phyloP scores from a whole-genome alignment of 2,888 invertebrate species.

The Fissipunctia ypsillon region DNA sequence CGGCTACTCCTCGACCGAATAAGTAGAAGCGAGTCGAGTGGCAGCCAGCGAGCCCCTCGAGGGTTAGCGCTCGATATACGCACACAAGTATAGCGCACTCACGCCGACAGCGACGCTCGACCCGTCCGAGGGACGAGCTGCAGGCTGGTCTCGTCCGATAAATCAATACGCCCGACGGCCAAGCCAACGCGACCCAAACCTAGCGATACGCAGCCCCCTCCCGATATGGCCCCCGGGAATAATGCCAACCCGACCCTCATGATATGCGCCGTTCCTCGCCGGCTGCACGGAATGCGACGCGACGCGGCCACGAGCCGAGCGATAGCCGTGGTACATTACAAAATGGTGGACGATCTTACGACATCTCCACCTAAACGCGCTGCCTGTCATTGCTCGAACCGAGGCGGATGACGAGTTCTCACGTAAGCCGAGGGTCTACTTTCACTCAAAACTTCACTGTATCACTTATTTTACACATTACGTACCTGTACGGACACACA shows the following conservation, averaged over 20 bases:
- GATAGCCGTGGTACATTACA: slow-evolving; percentile 90
- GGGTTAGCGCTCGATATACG: slow-evolving; percentile 90
- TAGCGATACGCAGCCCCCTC: slow-evolving; percentile 85
- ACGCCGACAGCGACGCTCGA: slow-evolving; percentile 88
- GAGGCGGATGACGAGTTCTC: slow-evolving; percentile 90
- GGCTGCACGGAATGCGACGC: slow-evolving; percentile 89
- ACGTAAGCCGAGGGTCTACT: slow-evolving; percentile 88
- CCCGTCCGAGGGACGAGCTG: slow-evolving; percentile 86
- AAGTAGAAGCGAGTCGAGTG: slow-evolving; percentile 90
- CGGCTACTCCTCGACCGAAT: slow-evolving; percentile 89
- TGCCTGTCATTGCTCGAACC: slow-evolving; percentile 88
- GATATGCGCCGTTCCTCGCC: slow-evolving; percentile 86
- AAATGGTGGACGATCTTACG: slow-evolving; percentile 91
- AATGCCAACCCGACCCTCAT: slow-evolving; percentile 87
- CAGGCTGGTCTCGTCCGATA: slow-evolving; percentile 89
- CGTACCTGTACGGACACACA: slow-evolving; percentile 93
- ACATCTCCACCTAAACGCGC: slow-evolving; percentile 90
- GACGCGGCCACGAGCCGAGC: slow-evolving; percentile 88
- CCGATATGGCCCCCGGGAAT: slow-evolving; percentile 87
- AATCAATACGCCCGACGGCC: slow-evolving; percentile 88
- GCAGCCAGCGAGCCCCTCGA: slow-evolving; percentile 89
- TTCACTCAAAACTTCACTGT: slow-evolving; percentile 87
- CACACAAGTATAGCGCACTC: slow-evolving; percentile 85
- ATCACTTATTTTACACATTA: slow-evolving; percentile 80
- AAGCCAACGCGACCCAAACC: slow-evolving; percentile 84